A percentile compares a stretch with the other conserved stretches of the same genome.
Evolutionary conservation across 1,140 invertebrate species (phyloP).

Genomic region (Venturia canescens): DNA sequence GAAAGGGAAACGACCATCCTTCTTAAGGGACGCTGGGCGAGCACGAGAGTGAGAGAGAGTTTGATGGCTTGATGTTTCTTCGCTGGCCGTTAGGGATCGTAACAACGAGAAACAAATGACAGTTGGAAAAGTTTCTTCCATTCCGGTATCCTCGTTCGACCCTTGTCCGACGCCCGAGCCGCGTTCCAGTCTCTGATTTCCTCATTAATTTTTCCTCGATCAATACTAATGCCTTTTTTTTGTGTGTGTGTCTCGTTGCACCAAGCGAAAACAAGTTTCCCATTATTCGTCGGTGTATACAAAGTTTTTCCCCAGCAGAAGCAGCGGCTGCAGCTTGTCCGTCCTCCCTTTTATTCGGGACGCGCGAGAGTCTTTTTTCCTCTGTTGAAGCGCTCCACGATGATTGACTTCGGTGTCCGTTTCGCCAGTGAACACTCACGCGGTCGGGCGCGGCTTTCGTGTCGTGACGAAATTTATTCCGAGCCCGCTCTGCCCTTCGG

Average conservation of each 20-base stretch:
- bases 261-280: conserved; percentile 34
- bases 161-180: conserved; percentile 45
- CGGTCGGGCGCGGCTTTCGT: neutral
- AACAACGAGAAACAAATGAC: conserved; percentile 66
- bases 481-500: conserved; percentile 18
- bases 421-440: neutral
- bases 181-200: conserved; percentile 71
- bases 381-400: neutral
- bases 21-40: conserved; percentile 15
- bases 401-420: conserved; percentile 15
- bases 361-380: conserved; percentile 28
- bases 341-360: conserved; percentile 15
- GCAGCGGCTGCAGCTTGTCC: too few species aligned
- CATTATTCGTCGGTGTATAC: conserved; percentile 6
- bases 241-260: conserved; percentile 46
- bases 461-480: conserved; percentile 40
- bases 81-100: neutral
- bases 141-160: conserved; percentile 49
- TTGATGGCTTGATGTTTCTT: conserved; percentile 11
- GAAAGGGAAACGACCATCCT: conserved; percentile 25
- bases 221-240: conserved; percentile 69
- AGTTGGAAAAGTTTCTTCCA: conserved; percentile 66
- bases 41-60: neutral
- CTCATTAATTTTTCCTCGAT: conserved; percentile 71
- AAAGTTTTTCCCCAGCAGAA: neutral